Evolutionary conservation across 2,797 vertebrate genomes (phyloP).

Genomic region (Myiothlypis chrysogaster): DNA sequence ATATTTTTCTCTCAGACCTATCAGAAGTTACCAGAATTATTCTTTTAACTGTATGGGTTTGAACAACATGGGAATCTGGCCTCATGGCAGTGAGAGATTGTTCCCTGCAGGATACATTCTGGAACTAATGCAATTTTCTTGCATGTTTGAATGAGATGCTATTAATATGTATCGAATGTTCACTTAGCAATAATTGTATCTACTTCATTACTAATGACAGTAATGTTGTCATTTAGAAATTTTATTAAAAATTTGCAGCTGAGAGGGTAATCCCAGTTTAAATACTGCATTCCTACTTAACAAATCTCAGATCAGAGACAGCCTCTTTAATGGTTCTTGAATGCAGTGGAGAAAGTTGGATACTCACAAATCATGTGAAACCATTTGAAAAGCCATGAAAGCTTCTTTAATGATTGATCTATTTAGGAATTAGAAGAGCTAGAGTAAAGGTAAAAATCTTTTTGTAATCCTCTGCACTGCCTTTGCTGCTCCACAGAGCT

Average conservation of each 20-base stretch:
- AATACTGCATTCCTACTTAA: background rate
- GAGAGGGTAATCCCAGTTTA: background rate
- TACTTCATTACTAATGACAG: conserved; percentile 30
- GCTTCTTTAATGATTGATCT: background rate
- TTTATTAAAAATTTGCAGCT: conserved; percentile 28
- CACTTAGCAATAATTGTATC: conserved; percentile 52
- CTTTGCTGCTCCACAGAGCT: background rate
- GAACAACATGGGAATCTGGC: background rate
- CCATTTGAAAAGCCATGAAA: background rate
- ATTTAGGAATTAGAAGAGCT: background rate
- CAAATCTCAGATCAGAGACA: background rate
- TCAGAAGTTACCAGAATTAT: background rate
- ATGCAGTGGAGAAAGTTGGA: background rate
- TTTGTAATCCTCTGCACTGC: background rate
- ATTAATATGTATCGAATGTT: conserved; percentile 44
- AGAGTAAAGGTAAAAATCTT: background rate
- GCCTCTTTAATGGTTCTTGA: background rate
- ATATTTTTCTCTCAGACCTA: background rate
- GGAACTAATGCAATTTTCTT: conserved; percentile 35
- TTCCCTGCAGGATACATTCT: conserved; percentile 17
- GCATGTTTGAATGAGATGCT: conserved; percentile 9
- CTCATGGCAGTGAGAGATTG: background rate
- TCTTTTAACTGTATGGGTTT: background rate
- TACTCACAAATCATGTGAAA: background rate
- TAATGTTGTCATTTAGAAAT: conserved; percentile 8